Percentiles rank a stretch among this genome's conserved stretches.
These are phyloP conservation scores for Paelopatides confundens DNA, from an alignment of 53 echinoderm and acorn worm species.

Conservation along the genomic window DNA sequence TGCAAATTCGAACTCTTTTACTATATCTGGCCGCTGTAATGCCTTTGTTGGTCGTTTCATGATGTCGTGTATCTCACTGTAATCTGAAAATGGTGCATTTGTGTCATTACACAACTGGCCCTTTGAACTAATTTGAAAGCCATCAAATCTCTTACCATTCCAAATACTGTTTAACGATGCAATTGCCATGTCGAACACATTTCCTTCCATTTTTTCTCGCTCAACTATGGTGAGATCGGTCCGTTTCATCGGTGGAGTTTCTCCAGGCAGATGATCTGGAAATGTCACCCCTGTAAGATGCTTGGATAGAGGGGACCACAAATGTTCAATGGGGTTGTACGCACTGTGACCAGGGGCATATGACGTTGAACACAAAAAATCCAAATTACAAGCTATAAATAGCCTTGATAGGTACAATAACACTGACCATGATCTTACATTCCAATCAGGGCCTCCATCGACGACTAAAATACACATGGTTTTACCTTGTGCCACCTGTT, in stretches of 20 bases:
- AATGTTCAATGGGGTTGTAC: conserved; percentile 59
- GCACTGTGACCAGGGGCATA: conserved; percentile 62
- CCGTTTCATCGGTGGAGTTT: neutral
- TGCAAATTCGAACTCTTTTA: neutral
- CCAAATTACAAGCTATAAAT: conserved; percentile 32
- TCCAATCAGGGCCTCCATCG: conserved; percentile 23
- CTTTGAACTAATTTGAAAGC: neutral
- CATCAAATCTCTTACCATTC: neutral
- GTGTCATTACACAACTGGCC: neutral
- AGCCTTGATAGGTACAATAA: neutral
- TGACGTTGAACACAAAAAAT: conserved; percentile 51
- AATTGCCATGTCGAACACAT: neutral
- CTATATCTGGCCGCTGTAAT: neutral
- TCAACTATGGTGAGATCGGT: neutral
- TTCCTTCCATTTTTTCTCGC: neutral
- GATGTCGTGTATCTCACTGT: neutral
- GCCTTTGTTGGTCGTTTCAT: neutral
- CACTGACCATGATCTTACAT: neutral
- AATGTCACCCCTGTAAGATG: conserved; percentile 56
- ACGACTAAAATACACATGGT: conserved; percentile 11
- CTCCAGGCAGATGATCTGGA: conserved; percentile 14
- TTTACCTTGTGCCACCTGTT: neutral
- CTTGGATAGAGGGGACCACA: conserved; percentile 54
- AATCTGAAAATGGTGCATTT: too few relatives aligned
- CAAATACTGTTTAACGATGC: neutral